phyloP scores from a whole-genome alignment of 2,888 invertebrate species.

The Toxonevra muliebris region DNA sequence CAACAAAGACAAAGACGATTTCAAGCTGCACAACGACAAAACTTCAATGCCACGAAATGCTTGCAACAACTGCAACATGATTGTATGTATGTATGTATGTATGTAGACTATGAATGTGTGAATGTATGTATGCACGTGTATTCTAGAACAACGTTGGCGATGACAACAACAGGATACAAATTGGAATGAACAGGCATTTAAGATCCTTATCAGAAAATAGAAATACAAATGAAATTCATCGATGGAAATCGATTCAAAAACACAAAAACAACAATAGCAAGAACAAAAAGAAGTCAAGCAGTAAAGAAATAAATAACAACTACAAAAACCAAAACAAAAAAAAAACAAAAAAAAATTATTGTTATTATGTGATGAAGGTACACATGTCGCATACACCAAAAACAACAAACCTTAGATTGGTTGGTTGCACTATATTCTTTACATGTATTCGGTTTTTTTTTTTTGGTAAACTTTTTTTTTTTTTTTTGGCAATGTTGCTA shows the following conservation, averaged over 20 bases:
- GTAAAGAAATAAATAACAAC: slow-evolving; percentile 23
- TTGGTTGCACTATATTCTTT: too few species aligned
- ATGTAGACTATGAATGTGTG: background rate
- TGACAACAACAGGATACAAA: slow-evolving; percentile 41
- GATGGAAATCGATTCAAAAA: slow-evolving; percentile 55
- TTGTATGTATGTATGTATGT: background rate
- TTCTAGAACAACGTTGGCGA: slow-evolving; percentile 9
- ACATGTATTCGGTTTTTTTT: too few species aligned
- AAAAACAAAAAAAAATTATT: slow-evolving; percentile 15
- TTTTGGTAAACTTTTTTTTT: too few species aligned
- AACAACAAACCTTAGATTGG: slow-evolving; percentile 20
- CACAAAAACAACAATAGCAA: slow-evolving; percentile 21
- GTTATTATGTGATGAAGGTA: slow-evolving; percentile 1
- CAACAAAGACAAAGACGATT: slow-evolving; percentile 13
- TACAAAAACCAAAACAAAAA: slow-evolving; percentile 37
- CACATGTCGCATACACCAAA: slow-evolving; percentile 2
- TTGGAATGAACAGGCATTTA: slow-evolving; percentile 54
- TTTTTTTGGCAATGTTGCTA: background rate
- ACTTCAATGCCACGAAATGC: background rate
- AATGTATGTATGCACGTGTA: background rate
- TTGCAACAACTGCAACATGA: slow-evolving; percentile 29
- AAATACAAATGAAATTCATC: slow-evolving; percentile 58
- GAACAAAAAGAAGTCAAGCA: slow-evolving; percentile 13
- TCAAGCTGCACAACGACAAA: slow-evolving; percentile 14
- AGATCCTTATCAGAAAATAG: slow-evolving; percentile 62